A percentile compares a stretch with the other conserved stretches of the same genome.
Conservation (phyloP, 2,888 invertebrate genomes). For the Rhagophthalmus giganteus region DNA sequence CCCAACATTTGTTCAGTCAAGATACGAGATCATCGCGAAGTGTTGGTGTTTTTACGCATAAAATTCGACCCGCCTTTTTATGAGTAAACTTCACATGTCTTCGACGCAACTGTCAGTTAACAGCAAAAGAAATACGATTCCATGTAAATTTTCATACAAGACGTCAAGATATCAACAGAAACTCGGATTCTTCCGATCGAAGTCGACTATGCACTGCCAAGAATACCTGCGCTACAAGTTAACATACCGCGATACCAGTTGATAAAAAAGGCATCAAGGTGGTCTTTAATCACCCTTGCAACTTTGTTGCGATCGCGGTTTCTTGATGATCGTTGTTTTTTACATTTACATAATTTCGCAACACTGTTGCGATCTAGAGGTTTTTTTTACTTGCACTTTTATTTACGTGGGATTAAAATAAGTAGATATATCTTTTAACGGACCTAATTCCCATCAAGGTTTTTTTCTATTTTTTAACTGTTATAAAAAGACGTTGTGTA, state of each 20-base stretch:
- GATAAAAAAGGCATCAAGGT: background rate
- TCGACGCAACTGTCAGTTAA: constrained; percentile 7
- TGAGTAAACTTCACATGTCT: constrained; percentile 10
- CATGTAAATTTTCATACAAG: constrained; percentile 7
- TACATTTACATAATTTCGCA: too few species aligned
- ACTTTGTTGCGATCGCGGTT: background rate
- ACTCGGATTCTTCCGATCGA: background rate
- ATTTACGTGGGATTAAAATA: too few species aligned
- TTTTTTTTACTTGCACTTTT: too few species aligned
- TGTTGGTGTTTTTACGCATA: constrained; percentile 9
- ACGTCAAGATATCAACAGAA: constrained; percentile 2
- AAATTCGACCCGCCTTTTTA: constrained; percentile 9
- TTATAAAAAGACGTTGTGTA: too few species aligned
- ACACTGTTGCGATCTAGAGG: too few species aligned
- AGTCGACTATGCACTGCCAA: background rate
- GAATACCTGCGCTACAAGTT: background rate
- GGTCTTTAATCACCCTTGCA: background rate
- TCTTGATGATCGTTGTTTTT: too few species aligned
- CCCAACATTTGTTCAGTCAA: constrained; percentile 1
- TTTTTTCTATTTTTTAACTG: too few species aligned
- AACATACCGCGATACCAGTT: too few species aligned
- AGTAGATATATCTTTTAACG: too few species aligned
- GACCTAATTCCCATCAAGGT: too few species aligned
- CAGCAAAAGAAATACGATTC: constrained; percentile 8
- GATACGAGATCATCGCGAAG: background rate